A percentile compares a stretch with the other conserved stretches of the same genome.
These are phyloP conservation scores for Cheirogaleus medius DNA, from an alignment of 2,113 vertebrate genomes.

Conservation along the genomic window DNA sequence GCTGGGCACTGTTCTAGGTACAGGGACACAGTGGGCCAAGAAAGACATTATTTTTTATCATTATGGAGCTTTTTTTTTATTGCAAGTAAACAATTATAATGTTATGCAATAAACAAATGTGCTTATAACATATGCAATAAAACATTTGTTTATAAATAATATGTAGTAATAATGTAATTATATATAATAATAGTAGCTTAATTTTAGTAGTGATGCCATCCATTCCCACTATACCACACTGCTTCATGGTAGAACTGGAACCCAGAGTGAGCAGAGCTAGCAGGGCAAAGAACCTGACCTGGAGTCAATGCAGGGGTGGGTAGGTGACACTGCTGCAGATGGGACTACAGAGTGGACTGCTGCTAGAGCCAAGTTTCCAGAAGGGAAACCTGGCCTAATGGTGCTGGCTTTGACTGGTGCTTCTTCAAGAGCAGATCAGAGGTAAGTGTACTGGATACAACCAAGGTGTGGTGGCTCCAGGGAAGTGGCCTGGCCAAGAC, in stretches of 20 bases:
- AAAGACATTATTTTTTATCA: neutral
- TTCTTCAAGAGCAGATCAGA: neutral
- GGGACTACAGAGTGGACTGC: neutral
- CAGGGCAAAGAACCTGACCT: neutral
- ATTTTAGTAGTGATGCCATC: neutral
- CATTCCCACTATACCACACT: neutral
- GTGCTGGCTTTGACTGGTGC: neutral
- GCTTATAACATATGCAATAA: neutral
- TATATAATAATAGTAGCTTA: neutral
- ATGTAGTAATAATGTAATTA: neutral
- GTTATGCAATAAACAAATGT: neutral
- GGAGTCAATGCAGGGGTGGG: neutral
- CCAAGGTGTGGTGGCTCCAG: accelerated
- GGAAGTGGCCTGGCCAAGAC: neutral
- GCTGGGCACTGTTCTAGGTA: neutral
- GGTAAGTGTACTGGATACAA: neutral
- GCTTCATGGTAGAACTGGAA: neutral
- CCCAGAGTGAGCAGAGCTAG: neutral
- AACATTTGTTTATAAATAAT: neutral
- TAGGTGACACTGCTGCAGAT: neutral
- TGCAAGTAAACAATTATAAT: neutral
- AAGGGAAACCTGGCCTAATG: neutral
- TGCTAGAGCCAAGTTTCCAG: neutral
- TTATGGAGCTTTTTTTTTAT: neutral
- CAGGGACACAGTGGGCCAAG: neutral